Base-by-base conservation (phyloP, 2,888 invertebrate species). In the Ectemnius continuus region DNA sequence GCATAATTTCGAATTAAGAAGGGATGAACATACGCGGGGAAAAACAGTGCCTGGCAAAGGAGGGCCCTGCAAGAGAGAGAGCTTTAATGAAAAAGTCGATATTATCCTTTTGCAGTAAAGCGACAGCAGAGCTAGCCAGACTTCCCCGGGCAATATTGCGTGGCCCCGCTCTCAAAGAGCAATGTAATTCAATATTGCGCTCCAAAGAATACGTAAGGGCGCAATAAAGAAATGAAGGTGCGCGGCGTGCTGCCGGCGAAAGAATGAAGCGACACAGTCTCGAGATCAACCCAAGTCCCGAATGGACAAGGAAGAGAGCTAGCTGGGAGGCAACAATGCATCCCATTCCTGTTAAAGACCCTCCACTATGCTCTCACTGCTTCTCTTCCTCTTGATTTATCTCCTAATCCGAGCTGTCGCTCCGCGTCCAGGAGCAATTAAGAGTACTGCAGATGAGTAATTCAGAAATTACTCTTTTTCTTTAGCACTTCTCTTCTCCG, bases 401-500 rank as follows among this genome's bases (percentile, higher is more conserved):
- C 62, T 48, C n/a, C 26, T 62, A 68, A 87, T 88, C 86, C 87
- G 84, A 83, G 81, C 82, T 62, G 80, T 80, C 80, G 72, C 81
- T 81, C 78, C 82, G 81, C 82, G 80, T 78, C 78, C 70, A 16
- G 46, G 56, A 79, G 74, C 84, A 82, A 83, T 80, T 82, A 82
- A 84, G 86, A 87, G 84, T 81, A 77, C 81, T 76, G 82, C 85
- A 8, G 36, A 36, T 36, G 36, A 87, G 86, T 87, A 88, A 88
- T 88, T 88, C 87, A 86, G 86, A 87, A 88, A 88, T 88, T 87
- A 86, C 86, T 84, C 36, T 36, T 11, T 36, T 36, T 36, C 36
- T 36, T 36, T 36, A 5, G 2, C 8, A 2, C 23, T 23, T 3
- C 23, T 11, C 36, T 11, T 36, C 11, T 36, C 36, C 36, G 6